These are phyloP conservation scores for Ceratosolen solmsi DNA, from an alignment of 1,140 invertebrate species.

Conservation along the genomic window DNA sequence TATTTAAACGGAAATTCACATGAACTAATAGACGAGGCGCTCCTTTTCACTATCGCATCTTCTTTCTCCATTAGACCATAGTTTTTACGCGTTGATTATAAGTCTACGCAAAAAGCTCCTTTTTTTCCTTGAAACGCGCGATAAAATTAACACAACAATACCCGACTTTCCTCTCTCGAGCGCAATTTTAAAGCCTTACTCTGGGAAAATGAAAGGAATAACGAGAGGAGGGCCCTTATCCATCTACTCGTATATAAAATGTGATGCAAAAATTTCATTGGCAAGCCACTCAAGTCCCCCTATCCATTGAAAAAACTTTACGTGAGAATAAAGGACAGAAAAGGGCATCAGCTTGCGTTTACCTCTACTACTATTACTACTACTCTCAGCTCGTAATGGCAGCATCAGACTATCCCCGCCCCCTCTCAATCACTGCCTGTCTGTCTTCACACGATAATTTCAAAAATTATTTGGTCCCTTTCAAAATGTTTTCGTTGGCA, in stretches of 20 bases:
- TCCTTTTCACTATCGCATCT: neutral
- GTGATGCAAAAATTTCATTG: slow-evolving; percentile 1
- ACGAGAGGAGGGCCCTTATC: neutral
- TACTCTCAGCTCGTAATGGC: too few relatives aligned
- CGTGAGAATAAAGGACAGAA: too few relatives aligned
- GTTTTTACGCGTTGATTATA: neutral
- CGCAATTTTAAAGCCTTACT: neutral
- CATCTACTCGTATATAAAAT: neutral
- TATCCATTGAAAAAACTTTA: neutral
- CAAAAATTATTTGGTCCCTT: too few relatives aligned
- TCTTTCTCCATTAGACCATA: neutral
- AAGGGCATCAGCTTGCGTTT: too few relatives aligned
- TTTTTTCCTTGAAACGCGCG: neutral
- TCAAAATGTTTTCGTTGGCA: too few relatives aligned
- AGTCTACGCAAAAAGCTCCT: neutral
- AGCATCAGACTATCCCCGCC: too few relatives aligned
- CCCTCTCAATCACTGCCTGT: too few relatives aligned
- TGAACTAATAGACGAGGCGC: neutral
- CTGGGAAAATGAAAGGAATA: neutral
- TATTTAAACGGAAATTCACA: neutral
- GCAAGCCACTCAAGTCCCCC: neutral
- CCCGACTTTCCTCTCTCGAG: neutral
- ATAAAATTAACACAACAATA: neutral
- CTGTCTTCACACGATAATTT: too few relatives aligned
- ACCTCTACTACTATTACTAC: too few relatives aligned